phyloP scores from a whole-genome alignment of 2,888 invertebrate species.

The Ornithoptera alexandrae region DNA sequence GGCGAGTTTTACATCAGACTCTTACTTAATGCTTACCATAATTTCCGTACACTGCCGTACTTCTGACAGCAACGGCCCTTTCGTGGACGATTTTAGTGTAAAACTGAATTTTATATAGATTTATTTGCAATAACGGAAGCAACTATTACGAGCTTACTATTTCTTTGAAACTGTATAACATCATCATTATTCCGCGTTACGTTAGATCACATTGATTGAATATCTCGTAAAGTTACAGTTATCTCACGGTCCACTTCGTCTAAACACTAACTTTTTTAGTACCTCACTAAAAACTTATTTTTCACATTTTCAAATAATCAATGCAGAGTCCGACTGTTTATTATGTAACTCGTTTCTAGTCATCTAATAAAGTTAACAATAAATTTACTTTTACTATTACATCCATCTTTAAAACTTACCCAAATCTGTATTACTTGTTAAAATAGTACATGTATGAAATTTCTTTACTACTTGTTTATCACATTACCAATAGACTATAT shows the following conservation, averaged over 20 bases:
- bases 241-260: slow-evolving; percentile 21
- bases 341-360: neutral
- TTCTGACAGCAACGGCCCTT: too few relatives aligned
- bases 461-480: neutral
- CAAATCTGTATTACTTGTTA: neutral
- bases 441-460: neutral
- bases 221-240: neutral
- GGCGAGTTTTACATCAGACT: too few relatives aligned
- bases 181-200: too few relatives aligned
- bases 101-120: neutral
- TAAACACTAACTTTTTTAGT: slow-evolving; percentile 17
- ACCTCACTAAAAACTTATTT: slow-evolving; percentile 12
- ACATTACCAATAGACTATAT: neutral
- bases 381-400: neutral
- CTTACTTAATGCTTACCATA: too few relatives aligned
- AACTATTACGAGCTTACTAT: neutral
- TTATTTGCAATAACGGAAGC: neutral
- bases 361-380: neutral
- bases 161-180: neutral
- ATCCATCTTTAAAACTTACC: neutral
- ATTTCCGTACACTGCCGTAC: too few relatives aligned
- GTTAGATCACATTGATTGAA: neutral
- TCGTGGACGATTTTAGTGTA: neutral
- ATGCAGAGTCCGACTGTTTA: neutral
- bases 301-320: slow-evolving; percentile 7